Conservation (phyloP, 2,797 vertebrate species). For the Garrulus glandarius region DNA sequence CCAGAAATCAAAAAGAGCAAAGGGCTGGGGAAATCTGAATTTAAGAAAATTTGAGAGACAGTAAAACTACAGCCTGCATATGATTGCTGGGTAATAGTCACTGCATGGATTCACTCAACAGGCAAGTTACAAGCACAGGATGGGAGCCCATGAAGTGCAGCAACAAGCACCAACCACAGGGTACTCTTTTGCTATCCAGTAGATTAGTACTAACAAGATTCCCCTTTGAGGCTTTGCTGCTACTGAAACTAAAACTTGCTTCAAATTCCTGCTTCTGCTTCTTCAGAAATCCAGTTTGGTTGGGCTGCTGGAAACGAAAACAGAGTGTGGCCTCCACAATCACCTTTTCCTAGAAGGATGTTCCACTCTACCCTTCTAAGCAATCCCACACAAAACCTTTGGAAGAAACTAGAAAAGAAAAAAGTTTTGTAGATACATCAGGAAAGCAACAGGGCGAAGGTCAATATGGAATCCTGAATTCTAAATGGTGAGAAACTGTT, state of each 20-base stretch:
- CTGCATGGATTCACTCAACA: neutral
- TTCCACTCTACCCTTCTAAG: neutral
- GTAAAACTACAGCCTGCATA: neutral
- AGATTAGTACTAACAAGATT: neutral
- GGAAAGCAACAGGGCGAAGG: neutral
- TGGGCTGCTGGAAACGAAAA: neutral
- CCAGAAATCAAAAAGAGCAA: neutral
- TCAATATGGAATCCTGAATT: neutral
- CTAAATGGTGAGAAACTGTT: neutral
- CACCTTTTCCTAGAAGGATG: neutral
- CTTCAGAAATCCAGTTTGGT: neutral
- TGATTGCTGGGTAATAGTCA: neutral
- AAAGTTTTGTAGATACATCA: fast-evolving
- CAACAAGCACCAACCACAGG: neutral
- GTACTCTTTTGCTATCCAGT: neutral
- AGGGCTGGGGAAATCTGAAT: neutral
- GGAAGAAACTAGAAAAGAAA: neutral
- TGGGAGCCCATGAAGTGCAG: fast-evolving
- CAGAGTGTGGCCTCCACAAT: neutral
- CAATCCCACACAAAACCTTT: neutral
- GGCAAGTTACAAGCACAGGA: neutral
- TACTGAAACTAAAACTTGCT: neutral
- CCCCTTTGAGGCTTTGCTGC: neutral
- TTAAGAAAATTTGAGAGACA: neutral
- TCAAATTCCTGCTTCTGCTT: neutral